Evolutionary conservation across 2,113 vertebrate genomes (phyloP), one percentile per base, ranked within the genome.

Genomic region (Grus americana): DNA sequence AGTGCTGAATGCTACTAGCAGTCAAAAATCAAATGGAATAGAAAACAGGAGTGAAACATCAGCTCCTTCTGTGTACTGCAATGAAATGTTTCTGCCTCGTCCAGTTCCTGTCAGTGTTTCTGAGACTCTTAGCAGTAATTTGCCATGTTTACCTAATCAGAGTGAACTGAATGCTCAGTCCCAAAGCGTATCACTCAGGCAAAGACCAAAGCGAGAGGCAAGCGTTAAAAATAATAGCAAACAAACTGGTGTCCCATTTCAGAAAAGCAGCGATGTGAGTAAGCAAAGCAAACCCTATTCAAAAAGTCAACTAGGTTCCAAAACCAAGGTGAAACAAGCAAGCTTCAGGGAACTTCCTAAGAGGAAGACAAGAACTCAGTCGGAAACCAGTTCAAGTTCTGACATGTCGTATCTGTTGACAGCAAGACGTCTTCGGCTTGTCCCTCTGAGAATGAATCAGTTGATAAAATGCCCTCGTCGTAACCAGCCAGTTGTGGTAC

Each of bases 401-500:
- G 96, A 94, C 94, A 95, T 36, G 86, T 88, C 82, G 0, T 97
- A 42, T 68, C 95, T 87, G 49, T 97, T 98, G 92, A 97, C 97
- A 29, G 92, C 98, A 23, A 97, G 97, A 38, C 97, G 97, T 71
- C 98, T 98, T n/a, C 92, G 98, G 10, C 98, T 99, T 32, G 97
- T 98, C 67, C 99, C 99, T 5, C 95, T 98, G 58, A 99, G 97
- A 86, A 93, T 29, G 6, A 98, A 99, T 92, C 99, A 99, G 72
- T 92, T 98, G 73, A 98, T 99, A 80, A 99, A 98, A 57, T 98
- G 97, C 11, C 99, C 99, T 40, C 98, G 98, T 30, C 98, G 98
- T 47, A 98, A 99, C 96, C 99, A 99, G 96, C 99, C 99, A 3
- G 99, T 99, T 86, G 99, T 99, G 24, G 99, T 99, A 66, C 96